Conservation (phyloP, 2,797 vertebrate genomes). For the Leptoclinus maculatus region DNA sequence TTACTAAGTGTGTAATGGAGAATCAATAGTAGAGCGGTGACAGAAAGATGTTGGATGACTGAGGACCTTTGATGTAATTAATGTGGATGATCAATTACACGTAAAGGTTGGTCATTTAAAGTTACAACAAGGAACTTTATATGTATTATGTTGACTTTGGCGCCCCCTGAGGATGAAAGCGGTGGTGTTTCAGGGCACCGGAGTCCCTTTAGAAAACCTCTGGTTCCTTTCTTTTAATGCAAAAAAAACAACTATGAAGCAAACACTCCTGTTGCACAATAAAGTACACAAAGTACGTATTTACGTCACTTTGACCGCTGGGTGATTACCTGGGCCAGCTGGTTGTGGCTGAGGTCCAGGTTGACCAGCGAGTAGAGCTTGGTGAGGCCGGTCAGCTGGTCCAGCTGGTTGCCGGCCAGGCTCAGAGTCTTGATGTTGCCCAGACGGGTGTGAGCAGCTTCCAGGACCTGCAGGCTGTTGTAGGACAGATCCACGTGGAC, state of each 20-base stretch:
- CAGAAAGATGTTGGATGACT: background rate
- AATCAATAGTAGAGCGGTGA: background rate
- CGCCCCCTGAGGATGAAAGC: background rate
- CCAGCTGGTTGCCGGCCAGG: constrained; percentile 93
- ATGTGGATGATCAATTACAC: background rate
- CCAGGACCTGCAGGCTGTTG: constrained; percentile 89
- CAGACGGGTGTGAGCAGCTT: constrained; percentile 93
- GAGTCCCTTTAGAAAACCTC: no score
- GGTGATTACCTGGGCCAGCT: constrained; percentile 88
- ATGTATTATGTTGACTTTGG: background rate
- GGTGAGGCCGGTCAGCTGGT: constrained; percentile 89
- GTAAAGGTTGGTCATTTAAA: background rate
- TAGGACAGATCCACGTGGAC: constrained; percentile 96
- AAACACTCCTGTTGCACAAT: background rate
- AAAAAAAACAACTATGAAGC: background rate
- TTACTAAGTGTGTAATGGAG: background rate
- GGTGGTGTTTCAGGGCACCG: no score
- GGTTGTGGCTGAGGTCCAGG: constrained; percentile 94
- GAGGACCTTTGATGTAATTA: background rate
- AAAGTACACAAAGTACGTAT: background rate
- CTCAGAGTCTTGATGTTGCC: constrained; percentile 97
- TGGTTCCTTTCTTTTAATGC: background rate
- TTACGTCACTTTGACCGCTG: background rate
- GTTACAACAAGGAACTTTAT: background rate
- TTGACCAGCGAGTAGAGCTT: constrained; percentile 97